phyloP scores from a whole-genome alignment of 2,888 invertebrate genomes.

The Ctenicera cuprea region DNA sequence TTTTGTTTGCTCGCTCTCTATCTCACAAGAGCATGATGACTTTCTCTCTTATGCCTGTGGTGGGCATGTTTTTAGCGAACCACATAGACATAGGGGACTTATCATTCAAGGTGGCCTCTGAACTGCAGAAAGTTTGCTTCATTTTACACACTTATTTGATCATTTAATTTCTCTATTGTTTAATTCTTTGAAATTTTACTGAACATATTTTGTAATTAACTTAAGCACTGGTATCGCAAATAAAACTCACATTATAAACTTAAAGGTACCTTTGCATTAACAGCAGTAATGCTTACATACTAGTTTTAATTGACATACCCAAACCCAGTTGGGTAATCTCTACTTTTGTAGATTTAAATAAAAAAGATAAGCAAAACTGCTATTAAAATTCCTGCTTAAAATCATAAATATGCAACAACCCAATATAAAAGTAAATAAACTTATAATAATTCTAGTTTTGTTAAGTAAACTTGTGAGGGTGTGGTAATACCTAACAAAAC shows the following conservation, averaged over 20 bases:
- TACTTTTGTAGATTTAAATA: not conserved
- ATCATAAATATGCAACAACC: slow-evolving; percentile 24
- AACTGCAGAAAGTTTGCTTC: too few relatives aligned
- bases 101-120: too few relatives aligned
- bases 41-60: too few relatives aligned
- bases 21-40: too few relatives aligned
- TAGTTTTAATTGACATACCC: slow-evolving; percentile 27
- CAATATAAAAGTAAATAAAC: slow-evolving; percentile 29
- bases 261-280: slow-evolving; percentile 23
- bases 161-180: too few relatives aligned
- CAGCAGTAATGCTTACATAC: slow-evolving; percentile 20
- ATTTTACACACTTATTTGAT: too few relatives aligned
- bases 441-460: slow-evolving; percentile 22
- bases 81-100: too few relatives aligned
- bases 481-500: slow-evolving; percentile 4
- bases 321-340: not conserved
- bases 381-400: slow-evolving; percentile 18
- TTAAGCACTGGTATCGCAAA: slow-evolving; percentile 11
- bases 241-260: not conserved
- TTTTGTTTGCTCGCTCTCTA: too few relatives aligned
- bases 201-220: too few relatives aligned
- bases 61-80: too few relatives aligned
- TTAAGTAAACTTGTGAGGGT: slow-evolving; percentile 17
- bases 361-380: slow-evolving; percentile 6
- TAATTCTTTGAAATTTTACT: too few relatives aligned